Base-by-base conservation (phyloP, 1,140 invertebrate species). In the Heliconius congener region DNA sequence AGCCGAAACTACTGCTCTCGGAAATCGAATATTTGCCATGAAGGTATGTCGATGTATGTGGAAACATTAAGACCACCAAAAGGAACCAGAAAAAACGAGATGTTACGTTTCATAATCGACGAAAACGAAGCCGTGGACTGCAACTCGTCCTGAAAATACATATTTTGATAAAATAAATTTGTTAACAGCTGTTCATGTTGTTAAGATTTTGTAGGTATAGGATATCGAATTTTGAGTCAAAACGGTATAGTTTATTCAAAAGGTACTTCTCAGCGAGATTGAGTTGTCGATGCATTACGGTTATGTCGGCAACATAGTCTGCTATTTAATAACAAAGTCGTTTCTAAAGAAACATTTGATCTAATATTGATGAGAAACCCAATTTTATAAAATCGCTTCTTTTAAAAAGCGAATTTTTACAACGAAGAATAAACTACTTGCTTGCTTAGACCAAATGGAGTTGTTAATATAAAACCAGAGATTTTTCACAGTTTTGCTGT, bases 231-330 rank as follows among this genome's bases (percentile, higher is more conserved):
- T 66, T 66, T 30, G 23, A 66, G 60, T 66, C 27, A 66, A 66
- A 66, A 16, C 60, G 60, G 0, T 66, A 66, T 66, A 66, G 60
- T 16, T 66, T 66, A 66, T 66, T 66, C 60, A 66, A 30, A 66
- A 66, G 60, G 60, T 66, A 16, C 60, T 16, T 66, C 9, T 23
- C 60, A 66, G 27, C 60, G 27, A 66, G 60, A 66, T 66, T 66
- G 60, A 66, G 60, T 66, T 66, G 60, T 66, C 60, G 60, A 66
- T 66, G 60, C 60, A 66, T 66, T 66, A 66, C 60, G 60, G 60
- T 66, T 66, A 66, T 66, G 23, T 66, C 27, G n/a, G 60, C 60
- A 66, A 66, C 60, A 66, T 66, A 30, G 60, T 66, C 60, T 66
- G 27, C 60, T 27, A 66, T 66, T 66, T 66, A 30, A 66, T 66